A percentile compares a stretch with the other conserved stretches of the same genome.
Conservation (phyloP, 2,113 vertebrate species). For the western clawed frog (Xenopus tropicalis) region DNA sequence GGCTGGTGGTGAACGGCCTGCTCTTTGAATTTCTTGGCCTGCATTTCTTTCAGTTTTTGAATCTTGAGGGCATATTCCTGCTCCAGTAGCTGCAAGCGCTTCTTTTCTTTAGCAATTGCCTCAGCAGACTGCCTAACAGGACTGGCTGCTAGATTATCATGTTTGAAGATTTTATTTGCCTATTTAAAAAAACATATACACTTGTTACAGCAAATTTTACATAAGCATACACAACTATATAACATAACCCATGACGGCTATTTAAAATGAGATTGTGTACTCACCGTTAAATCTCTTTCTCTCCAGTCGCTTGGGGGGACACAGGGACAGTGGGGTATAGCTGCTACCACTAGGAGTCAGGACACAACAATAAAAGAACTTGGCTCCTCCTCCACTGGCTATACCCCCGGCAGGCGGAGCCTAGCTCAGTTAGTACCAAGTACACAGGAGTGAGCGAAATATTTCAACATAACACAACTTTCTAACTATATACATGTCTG, state of each 20-base stretch:
- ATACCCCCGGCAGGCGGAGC: too few species aligned
- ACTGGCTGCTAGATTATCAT: constrained; percentile 66
- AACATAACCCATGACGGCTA: not conserved
- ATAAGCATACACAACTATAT: not conserved
- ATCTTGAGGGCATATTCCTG: constrained; percentile 96
- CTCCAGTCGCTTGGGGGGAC: too few species aligned
- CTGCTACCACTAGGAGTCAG: too few species aligned
- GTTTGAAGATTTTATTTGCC: constrained; percentile 76
- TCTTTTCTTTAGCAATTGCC: constrained; percentile 87
- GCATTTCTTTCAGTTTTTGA: constrained; percentile 89
- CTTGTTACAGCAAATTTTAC: not conserved
- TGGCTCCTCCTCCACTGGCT: too few species aligned
- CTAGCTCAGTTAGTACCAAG: too few species aligned
- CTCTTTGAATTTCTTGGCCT: constrained; percentile 74
- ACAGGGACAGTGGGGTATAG: too few species aligned
- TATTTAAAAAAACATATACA: constrained; percentile 48
- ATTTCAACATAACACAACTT: too few species aligned
- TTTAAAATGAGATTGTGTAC: too few species aligned
- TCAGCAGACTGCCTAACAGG: constrained; percentile 84
- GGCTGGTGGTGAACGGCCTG: constrained; percentile 45
- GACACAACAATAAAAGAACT: too few species aligned
- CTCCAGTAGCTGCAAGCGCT: constrained; percentile 87
- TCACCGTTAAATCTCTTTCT: too few species aligned
- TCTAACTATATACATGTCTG: too few species aligned
- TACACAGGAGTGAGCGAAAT: too few species aligned